These are phyloP conservation scores for Gobio gobio DNA, from an alignment of 2,113 vertebrate genomes.

Conservation along the genomic window DNA sequence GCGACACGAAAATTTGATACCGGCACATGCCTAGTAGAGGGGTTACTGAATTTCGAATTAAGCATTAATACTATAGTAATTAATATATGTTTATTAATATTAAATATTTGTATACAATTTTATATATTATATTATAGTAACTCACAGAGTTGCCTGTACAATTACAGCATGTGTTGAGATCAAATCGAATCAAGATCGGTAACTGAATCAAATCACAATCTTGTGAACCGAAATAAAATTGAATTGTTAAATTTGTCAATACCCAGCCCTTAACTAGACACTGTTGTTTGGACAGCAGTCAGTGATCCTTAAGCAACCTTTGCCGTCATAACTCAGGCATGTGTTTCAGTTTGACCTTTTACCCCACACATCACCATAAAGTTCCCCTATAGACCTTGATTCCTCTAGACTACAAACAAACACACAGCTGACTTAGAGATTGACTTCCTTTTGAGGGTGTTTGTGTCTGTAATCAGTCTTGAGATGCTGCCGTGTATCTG, in stretches of 20 bases:
- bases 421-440: not conserved
- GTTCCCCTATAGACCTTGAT: not conserved
- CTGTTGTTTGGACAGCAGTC: not conserved
- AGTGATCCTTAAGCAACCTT: slow-evolving; percentile 15
- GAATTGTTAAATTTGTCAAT: too few relatives aligned
- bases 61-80: too few relatives aligned
- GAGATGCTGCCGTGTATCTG: not conserved
- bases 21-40: too few relatives aligned
- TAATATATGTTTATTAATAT: too few relatives aligned
- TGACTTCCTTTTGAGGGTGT: not conserved
- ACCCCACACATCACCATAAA: not conserved
- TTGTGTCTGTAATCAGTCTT: slow-evolving; percentile 19
- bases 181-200: too few relatives aligned
- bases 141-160: too few relatives aligned
- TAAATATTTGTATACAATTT: too few relatives aligned
- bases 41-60: not conserved
- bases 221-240: too few relatives aligned
- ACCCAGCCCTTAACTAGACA: not conserved
- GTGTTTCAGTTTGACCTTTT: not conserved
- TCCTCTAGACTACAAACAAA: not conserved
- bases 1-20: too few relatives aligned
- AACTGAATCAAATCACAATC: too few relatives aligned
- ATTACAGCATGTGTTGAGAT: too few relatives aligned
- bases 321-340: not conserved
- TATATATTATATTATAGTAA: too few relatives aligned